Base-by-base conservation (phyloP, 2,113 vertebrate species). In the Camelus dromedarius region DNA sequence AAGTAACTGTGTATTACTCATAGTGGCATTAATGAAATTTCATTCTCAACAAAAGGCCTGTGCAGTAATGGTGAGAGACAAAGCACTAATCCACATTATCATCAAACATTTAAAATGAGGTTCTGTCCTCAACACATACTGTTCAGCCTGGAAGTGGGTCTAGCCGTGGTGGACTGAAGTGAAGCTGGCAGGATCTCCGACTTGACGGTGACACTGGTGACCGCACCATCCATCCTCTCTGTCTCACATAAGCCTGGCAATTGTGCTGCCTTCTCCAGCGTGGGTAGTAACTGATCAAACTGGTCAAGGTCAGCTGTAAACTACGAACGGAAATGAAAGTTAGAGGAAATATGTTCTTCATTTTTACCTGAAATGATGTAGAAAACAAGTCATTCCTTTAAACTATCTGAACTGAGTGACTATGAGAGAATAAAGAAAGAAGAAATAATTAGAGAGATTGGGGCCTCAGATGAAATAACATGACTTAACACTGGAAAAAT, bases 281-380 rank as follows among this genome's bases (percentile, higher is more conserved):
- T 98, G n/a, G 99, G 99, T 89, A 99, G 98, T 94, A 99, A 98
- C 98, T 99, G 99, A 97, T 98, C 98, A 92, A 99, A 98, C 96
- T 99, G 98, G 89, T 99, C 99, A 95, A 99, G 98, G 95, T 99
- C 99, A 15, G 98, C 98, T 73, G 98, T 86, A 88, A 99, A 98
- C 98, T 98, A 64, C 92, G 91, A 96, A 73, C 5, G 26, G 58
- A 83, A 95, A 95, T 70, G n/a, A 75, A 91, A 73, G 91, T 70
- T 95, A 96, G 64, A 81, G 32, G 64, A 95, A 66, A 75, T n/a
- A 11, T 38, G 80, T 28, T 84, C 81, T 80, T 93, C 3, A 38
- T 28, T 93, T 90, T 62, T 20, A 91, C 50, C 30, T 76, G 52
- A 76, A 93, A 79, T 28, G 93, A 67, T 46, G 72, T 13, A 96